phyloP scores from a whole-genome alignment of 2,888 invertebrate species.

The Bellardia pandia region DNA sequence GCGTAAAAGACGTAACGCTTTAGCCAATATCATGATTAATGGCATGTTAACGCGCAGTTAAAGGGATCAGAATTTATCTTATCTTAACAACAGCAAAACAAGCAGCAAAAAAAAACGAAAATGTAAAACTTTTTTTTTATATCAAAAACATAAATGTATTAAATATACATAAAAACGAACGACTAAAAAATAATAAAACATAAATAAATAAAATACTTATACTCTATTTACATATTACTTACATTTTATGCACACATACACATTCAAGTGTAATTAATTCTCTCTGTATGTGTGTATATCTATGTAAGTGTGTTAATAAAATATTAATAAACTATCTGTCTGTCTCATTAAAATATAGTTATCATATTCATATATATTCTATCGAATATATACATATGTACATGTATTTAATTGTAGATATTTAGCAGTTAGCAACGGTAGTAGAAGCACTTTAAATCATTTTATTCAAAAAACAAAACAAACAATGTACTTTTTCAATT shows the following conservation, averaged over 20 bases:
- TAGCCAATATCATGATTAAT: constrained; percentile 99
- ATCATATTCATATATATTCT: background rate
- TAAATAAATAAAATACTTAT: constrained; percentile 42
- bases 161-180: constrained; percentile 61
- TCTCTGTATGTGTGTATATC: background rate
- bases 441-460: constrained; percentile 29
- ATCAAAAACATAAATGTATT: constrained; percentile 46
- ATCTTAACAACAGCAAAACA: background rate
- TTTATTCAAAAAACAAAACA: constrained; percentile 13
- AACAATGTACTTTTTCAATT: constrained; percentile 9
- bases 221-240: constrained; percentile 6
- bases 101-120: background rate
- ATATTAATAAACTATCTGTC: constrained; percentile 33
- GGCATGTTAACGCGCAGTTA: constrained; percentile 86
- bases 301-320: constrained; percentile 28
- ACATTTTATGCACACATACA: background rate
- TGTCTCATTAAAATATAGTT: constrained; percentile 54
- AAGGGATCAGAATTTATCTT: constrained; percentile 25
- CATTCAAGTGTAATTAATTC: background rate
- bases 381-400: background rate
- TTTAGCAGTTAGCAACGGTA: constrained; percentile 47
- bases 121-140: background rate
- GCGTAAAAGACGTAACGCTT: constrained; percentile 95
- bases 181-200: constrained; percentile 24
- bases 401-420: constrained; percentile 55